Evolutionary conservation across 2,888 invertebrate species (phyloP), one percentile per base, ranked within the genome.

Genomic region (Tridacna gigas): DNA sequence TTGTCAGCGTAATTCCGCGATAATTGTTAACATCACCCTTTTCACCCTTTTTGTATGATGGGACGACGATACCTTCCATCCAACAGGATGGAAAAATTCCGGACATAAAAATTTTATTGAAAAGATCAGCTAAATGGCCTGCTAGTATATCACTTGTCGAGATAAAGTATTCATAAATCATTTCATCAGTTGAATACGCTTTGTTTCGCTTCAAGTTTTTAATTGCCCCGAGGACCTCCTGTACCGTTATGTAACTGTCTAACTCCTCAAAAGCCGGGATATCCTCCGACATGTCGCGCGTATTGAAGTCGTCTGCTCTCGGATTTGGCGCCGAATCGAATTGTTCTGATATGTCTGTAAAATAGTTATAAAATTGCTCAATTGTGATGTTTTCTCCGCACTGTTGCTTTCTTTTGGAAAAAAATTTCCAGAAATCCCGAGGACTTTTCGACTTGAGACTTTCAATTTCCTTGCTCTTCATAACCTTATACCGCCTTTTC

Each of bases 1-100:
- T 79, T 12, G 76, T 45, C 11, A 84, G 25, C 28, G 82, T 82
- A n/a, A 82, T 82, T 47, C 79, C 85, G n/a, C 85, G 20, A 67
- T 80, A 82, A 60, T 80, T 82, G 75, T 77, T 82, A 5, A 61
- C 61, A 37, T 80, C 80, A 47, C 51, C 67, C 28, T 74, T 51
- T 26, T 78, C 71, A 12, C 80, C 77, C 63, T 83, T 77, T 51
- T 51, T 51, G 18, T 13, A 51, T 18, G 18, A 37, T 0, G 81
- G 80, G 1, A 81, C 67, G 3, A 81, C 75, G 18, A 77, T 28
- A 18, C 79, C 81, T 13, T 79, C 45, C 65, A 69, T 78, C 84
- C 79, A 81, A 20, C 45, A 1, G 15, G 26, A 45, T 25, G 84
- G 76, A 51, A 75, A 74, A 56, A 45, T 15, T 18, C 67, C 74